Evolutionary conservation across 2,113 vertebrate genomes (phyloP), one percentile per base, ranked within the genome.

Genomic region (Takifugu flavidus): DNA sequence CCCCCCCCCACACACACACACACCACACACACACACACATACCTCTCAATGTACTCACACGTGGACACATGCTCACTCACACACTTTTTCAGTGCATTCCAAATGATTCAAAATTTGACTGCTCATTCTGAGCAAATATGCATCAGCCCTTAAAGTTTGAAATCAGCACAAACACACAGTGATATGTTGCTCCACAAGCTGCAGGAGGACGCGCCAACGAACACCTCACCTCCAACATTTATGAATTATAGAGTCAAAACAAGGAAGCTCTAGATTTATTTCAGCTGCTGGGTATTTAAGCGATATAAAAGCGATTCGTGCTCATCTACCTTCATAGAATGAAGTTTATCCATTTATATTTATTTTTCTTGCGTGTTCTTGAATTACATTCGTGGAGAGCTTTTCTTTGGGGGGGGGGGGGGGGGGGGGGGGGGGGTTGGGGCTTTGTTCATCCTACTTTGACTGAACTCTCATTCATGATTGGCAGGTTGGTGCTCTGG

Each of bases 401-500:
- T 20, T 20, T 20, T 20, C 1, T 20, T 20, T 20, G 20, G 20
- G 20, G 34, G 7, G 34, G 34, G 7, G 34, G 34, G 34, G 6
- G 8, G 11, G 20, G 20, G 20, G 34, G 7, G 34, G 34, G 7
- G 34, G 34, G 34, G 6, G 8, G 11, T 2, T 10, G 34, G 7
- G 2, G 34, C 13, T 20, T 39, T 54, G 26, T 27, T 51, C 34
- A 6, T 57, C 44, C 10, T 13, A 10, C 29, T 47, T 25, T 57
- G 56, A 67, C 28, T 56, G 11, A 27, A 79, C 20, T 77, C 27
- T 76, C 20, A 20, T 20, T 74, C 25, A 3, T 67, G 53, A 65
- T 64, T 46, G 45, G 27, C 77, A 90, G 88, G 82, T 77, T 31
- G 76, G 66, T 1, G 80, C 79, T 47, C 66, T 82, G 70, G 88